phyloP scores from a whole-genome alignment of 2,797 vertebrate species.

The Meda fulgida region DNA sequence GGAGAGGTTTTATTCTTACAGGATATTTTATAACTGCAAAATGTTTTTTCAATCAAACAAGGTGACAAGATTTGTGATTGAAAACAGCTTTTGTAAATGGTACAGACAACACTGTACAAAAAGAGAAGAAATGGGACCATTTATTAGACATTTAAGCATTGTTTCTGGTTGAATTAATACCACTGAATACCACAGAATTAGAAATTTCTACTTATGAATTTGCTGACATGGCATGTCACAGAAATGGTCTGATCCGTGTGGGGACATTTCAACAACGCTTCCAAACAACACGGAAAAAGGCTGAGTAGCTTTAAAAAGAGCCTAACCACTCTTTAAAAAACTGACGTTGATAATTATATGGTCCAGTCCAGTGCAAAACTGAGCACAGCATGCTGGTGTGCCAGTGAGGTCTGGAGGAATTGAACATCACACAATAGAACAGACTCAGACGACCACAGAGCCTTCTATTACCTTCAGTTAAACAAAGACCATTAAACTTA shows the following conservation, averaged over 20 bases:
- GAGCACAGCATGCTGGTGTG: conserved; percentile 46
- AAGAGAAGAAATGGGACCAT: neutral
- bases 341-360: conserved; percentile 75
- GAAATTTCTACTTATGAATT: conserved; percentile 24
- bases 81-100: neutral
- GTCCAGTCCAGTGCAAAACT: conserved; percentile 35
- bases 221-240: conserved; percentile 29
- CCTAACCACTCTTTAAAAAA: conserved; percentile 70
- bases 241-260: conserved; percentile 30
- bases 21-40: conserved; percentile 1
- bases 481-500: conserved; percentile 75
- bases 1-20: neutral
- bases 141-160: neutral
- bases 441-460: conserved; percentile 40
- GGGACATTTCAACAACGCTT: conserved; percentile 49
- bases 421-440: conserved; percentile 40
- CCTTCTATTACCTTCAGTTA: neutral
- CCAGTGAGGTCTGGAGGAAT: conserved; percentile 40
- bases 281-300: conserved; percentile 60
- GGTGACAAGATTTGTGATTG: neutral
- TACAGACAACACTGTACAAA: neutral
- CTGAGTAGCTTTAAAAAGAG: conserved; percentile 62
- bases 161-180: conserved; percentile 4
- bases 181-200: neutral
- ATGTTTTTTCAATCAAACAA: neutral